Evolutionary conservation across 1,140 invertebrate genomes (phyloP).

Genomic region (Leptopilina clavipes): DNA sequence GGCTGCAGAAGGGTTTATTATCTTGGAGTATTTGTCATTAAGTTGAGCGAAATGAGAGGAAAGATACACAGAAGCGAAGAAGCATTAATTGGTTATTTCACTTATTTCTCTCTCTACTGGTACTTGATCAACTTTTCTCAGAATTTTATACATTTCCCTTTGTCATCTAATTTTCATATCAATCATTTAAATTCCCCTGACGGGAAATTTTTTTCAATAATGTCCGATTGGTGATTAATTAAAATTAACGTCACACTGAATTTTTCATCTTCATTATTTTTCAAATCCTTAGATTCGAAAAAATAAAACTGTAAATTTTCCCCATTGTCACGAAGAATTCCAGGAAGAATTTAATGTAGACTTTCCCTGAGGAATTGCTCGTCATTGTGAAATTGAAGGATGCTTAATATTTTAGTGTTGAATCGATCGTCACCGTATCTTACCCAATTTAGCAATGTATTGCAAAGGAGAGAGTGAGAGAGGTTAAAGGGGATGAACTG

Average conservation of each 20-base stretch:
- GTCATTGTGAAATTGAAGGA: slow-evolving; percentile 43
- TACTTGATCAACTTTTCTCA: too few relatives aligned
- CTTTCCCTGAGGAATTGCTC: neutral
- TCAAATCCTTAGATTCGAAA: too few relatives aligned
- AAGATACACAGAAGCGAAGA: neutral
- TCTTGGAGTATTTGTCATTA: neutral
- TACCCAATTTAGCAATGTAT: slow-evolving; percentile 50
- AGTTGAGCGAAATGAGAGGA: slow-evolving; percentile 16
- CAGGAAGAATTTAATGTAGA: neutral
- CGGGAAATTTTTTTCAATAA: too few relatives aligned
- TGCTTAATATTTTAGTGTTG: slow-evolving; percentile 52
- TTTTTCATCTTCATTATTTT: too few relatives aligned
- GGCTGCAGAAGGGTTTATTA: neutral
- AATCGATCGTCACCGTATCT: slow-evolving; percentile 50
- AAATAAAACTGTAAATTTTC: too few relatives aligned
- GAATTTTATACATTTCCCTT: too few relatives aligned
- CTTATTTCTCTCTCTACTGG: neutral
- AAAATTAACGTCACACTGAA: too few relatives aligned
- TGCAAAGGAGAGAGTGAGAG: neutral
- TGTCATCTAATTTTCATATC: too few relatives aligned
- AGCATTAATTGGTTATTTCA: neutral
- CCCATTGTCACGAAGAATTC: too few relatives aligned
- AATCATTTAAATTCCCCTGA: too few relatives aligned
- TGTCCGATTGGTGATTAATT: too few relatives aligned
- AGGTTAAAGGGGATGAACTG: neutral